Base-by-base conservation (phyloP, 1,140 invertebrate species). In the Drosophila setifemur region DNA sequence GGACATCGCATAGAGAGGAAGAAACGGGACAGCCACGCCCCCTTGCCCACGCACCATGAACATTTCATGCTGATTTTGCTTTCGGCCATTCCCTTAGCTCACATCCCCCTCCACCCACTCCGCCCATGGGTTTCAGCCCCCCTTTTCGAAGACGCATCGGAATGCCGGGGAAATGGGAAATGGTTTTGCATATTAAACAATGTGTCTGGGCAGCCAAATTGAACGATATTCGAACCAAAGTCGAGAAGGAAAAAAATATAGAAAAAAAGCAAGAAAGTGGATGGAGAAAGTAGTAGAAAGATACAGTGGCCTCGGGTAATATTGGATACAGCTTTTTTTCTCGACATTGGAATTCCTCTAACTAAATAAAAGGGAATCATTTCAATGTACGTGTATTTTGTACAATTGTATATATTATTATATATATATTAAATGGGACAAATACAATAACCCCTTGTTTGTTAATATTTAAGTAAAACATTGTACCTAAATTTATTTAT, bases 151-250 rank as follows among this genome's bases (percentile, higher is more conserved):
- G 71, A 61, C 70, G 63, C 71, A 73, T 75, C 57, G 75, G 55
- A 52, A 81, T 79, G 71, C 35, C 58, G 16, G 58, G 61, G 33
- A 64, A 66, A 78, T 73, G 81, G 57, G 75, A 85, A 85, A 86
- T 86, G 81, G 82, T 86, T 86, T 86, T 86, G 81, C 81, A 86
- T 86, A 86, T 86, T 86, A 87, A 86, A 86, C 81, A 86, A 86
- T 86, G 81, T 86, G 55, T 72, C 69, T 72, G 69, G 48, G 69
- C 68, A 63, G 55, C 48, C 69, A 72, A 72, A 72, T 53, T 52
- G 54, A 63, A 72, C 40, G 53, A 26, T 71, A 61, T 72, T 72
- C 64, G 39, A 39, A 39, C 53, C 12, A 19, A 52, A 66, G 44
- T 39, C 19, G 31, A 31, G 37, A 8, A 37, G 16, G 16, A 42